Conservation (phyloP, 2,113 vertebrate genomes). For the Entomyzon cyanotis region DNA sequence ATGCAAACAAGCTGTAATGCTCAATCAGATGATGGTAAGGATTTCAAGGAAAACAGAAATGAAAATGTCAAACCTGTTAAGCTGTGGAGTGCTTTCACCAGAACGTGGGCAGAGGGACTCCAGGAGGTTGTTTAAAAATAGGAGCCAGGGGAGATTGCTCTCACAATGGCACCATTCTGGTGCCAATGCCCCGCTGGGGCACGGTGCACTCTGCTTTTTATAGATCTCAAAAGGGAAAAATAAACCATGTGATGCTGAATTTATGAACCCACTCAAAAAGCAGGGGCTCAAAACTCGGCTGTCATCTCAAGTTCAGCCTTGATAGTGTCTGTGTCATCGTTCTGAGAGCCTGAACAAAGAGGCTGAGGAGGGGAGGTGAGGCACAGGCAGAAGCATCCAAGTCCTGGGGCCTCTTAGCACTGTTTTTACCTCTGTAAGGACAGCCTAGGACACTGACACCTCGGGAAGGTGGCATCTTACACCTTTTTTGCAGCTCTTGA, state of each 20-base stretch:
- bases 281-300: not conserved
- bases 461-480: not conserved
- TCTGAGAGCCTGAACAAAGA: constrained; percentile 49
- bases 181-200: not conserved
- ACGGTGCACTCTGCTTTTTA: not conserved
- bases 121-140: constrained; percentile 51
- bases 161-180: not conserved
- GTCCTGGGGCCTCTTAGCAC: not conserved
- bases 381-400: not conserved
- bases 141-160: constrained; percentile 52
- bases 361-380: not conserved
- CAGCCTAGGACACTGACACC: not conserved
- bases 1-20: not conserved
- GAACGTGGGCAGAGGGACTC: constrained; percentile 45
- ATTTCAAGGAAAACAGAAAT: constrained; percentile 30
- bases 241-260: not conserved
- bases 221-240: not conserved
- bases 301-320: not conserved
- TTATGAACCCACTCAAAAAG: constrained; percentile 9
- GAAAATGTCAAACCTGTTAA: constrained; percentile 51
- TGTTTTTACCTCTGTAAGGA: not conserved
- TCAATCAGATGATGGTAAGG: constrained; percentile 15
- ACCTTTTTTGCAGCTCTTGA: not conserved
- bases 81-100: constrained; percentile 39
- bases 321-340: not conserved